phyloP scores from a whole-genome alignment of 2,888 invertebrate species.

The Tipula confusa region DNA sequence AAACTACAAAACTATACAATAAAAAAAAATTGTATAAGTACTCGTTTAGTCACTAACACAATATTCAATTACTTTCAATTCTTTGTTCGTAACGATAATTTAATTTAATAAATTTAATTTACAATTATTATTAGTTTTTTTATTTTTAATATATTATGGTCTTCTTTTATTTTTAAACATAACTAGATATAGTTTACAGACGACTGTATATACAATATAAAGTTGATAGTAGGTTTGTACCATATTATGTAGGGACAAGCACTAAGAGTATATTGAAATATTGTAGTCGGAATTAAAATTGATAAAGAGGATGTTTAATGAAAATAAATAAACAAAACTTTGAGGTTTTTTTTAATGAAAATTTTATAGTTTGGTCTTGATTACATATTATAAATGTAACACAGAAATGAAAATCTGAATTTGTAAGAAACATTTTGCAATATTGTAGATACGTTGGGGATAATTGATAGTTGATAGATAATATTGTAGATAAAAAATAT shows the following conservation, averaged over 20 bases:
- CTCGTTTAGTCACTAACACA: slow-evolving; percentile 8
- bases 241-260: too few relatives aligned
- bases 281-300: slow-evolving; percentile 12
- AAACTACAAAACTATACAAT: background rate
- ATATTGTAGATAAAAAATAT: too few relatives aligned
- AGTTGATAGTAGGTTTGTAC: background rate
- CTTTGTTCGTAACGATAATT: background rate
- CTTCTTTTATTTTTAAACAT: background rate
- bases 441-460: too few relatives aligned
- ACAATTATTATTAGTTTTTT: background rate
- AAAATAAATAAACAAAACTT: background rate
- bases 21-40: too few relatives aligned
- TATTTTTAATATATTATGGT: background rate
- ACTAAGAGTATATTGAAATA: background rate
- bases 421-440: too few relatives aligned
- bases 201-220: background rate
- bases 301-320: slow-evolving; percentile 25
- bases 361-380: background rate
- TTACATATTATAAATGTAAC: too few relatives aligned
- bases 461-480: too few relatives aligned
- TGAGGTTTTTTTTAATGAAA: background rate
- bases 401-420: too few relatives aligned
- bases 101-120: slow-evolving; percentile 25
- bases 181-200: background rate
- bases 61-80: slow-evolving; percentile 12